Base-by-base conservation (phyloP, 2,113 vertebrate genomes). In the Percina caprodes region DNA sequence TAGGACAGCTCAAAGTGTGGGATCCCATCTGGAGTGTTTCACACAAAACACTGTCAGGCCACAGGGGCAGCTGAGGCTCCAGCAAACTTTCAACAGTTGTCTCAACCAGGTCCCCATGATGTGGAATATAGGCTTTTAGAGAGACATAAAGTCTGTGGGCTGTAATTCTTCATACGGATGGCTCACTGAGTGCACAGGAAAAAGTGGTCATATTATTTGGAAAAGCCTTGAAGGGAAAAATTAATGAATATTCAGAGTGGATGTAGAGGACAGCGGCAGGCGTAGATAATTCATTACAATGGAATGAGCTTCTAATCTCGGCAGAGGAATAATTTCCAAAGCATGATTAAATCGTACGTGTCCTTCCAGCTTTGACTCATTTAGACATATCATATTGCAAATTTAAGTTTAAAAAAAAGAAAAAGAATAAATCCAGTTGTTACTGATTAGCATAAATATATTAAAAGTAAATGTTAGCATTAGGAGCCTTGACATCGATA, bases 21-120 rank as follows among this genome's bases (percentile, higher is more conserved):
- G 87, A 88, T 88, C 83, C 83, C 89, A 88, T 95, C 94, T 95
- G 94, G 93, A 91, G 78, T 90, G 69, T 93, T 76, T 94, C 93
- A 94, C 74, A 60, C 79, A 82, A 71, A 86, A 88, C 19, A 30
- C 46, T 81, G 86, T 89, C 80, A 85, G 63, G 65, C 91, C 84
- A 66, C 78, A 59, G 71, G 88, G 90, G 61, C 86, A 55, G 75
- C 71, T 14, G 24, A 83, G 78, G 69, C 65, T 90, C 85, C 79
- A 88, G 82, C 85, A 84, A 86, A 81, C 85, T 85, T 86, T 88
- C 85, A 89, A 87, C 84, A 88, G 82, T 87, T 86, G 72, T 86
- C 78, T 85, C 77, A 59, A 77, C 68, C 70, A 76, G 75, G 92
- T 87, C 88, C 83, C 71, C 5, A 14, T 76, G 62, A 72, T 91